A percentile compares a stretch with the other conserved stretches of the same genome.
Evolutionary conservation across 2,888 invertebrate genomes (phyloP).

Genomic region (Lottia gigantea): DNA sequence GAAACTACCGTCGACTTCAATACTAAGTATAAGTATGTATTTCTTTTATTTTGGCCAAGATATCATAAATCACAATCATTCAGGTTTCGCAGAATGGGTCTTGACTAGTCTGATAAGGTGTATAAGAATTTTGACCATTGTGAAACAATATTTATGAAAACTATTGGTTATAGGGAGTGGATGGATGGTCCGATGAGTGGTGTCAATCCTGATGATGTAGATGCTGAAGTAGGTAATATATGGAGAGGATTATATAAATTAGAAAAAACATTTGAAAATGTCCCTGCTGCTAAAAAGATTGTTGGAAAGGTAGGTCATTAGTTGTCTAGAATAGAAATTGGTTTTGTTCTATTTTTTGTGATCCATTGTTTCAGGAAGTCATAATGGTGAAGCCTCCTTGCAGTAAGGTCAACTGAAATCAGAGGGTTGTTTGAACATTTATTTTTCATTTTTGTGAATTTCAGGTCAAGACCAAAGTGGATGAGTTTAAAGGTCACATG

Average conservation of each 20-base stretch:
- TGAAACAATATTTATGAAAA: not conserved
- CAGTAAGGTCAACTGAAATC: not conserved
- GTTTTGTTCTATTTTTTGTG: not conserved
- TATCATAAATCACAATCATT: not conserved
- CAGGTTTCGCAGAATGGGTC: not conserved
- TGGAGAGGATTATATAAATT: slow-evolving; percentile 86
- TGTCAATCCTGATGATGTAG: slow-evolving; percentile 89
- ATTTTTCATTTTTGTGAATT: slow-evolving; percentile 12
- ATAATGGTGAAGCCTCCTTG: not conserved
- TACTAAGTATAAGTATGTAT: slow-evolving; percentile 76
- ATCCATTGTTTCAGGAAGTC: not conserved
- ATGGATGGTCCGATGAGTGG: slow-evolving; percentile 85
- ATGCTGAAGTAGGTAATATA: slow-evolving; percentile 79
- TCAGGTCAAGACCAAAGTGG: slow-evolving; percentile 78
- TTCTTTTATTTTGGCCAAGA: not conserved
- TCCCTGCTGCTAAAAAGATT: slow-evolving; percentile 80
- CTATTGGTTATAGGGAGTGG: slow-evolving; percentile 74
- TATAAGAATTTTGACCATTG: not conserved
- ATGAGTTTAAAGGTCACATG: slow-evolving; percentile 82
- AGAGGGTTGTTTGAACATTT: no score
- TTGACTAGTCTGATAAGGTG: not conserved
- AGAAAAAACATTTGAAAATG: slow-evolving; percentile 85
- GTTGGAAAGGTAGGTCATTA: slow-evolving; percentile 73
- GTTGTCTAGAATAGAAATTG: not conserved
- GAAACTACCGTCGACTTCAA: slow-evolving; percentile 90